phyloP scores from a whole-genome alignment of 2,797 vertebrate species.

The Lophotriccus pileatus region DNA sequence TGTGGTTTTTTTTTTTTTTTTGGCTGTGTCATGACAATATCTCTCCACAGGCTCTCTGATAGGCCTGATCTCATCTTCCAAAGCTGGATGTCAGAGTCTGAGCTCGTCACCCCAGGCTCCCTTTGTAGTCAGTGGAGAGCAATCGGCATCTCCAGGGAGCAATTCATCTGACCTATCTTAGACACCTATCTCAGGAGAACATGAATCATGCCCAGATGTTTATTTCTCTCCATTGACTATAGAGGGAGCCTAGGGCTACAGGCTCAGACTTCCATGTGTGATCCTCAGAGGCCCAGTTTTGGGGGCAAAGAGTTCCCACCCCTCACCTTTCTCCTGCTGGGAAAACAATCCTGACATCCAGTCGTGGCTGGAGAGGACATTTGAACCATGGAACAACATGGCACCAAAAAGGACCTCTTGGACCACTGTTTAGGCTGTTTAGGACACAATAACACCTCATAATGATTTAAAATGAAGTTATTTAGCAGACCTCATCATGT shows the following conservation, averaged over 20 bases:
- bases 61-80: constrained; percentile 50
- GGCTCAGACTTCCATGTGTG: constrained; percentile 15
- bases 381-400: neutral
- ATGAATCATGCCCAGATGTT: constrained; percentile 65
- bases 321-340: neutral
- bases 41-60: neutral
- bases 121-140: constrained; percentile 49
- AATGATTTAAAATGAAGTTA: neutral
- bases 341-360: neutral
- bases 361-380: neutral
- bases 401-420: neutral
- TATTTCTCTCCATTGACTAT: constrained; percentile 65
- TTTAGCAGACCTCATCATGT: constrained; percentile 1
- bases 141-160: constrained; percentile 35
- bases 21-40: neutral
- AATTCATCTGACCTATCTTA: constrained; percentile 65
- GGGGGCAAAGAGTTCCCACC: neutral
- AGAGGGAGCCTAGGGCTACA: constrained; percentile 67
- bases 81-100: constrained; percentile 31
- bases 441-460: neutral
- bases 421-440: neutral
- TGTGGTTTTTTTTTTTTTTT: neutral
- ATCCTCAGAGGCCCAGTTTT: neutral
- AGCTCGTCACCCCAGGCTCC: constrained; percentile 59
- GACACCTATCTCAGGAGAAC: constrained; percentile 63